Percentiles rank a stretch among this genome's conserved stretches.
These are phyloP conservation scores for Laodelphax striatellus DNA, from an alignment of 1,140 invertebrate species.

Conservation along the genomic window DNA sequence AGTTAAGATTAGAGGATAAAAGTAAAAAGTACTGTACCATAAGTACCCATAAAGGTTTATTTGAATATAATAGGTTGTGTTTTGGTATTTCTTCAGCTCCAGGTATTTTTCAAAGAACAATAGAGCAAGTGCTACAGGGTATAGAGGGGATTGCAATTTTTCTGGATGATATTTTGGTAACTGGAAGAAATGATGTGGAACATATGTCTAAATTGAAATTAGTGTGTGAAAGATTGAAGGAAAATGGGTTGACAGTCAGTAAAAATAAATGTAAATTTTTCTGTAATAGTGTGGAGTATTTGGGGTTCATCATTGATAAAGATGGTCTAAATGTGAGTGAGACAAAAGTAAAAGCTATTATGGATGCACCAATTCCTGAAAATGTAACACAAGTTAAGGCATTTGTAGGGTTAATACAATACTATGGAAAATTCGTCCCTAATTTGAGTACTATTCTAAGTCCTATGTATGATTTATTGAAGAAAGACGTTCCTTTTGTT, in stretches of 20 bases:
- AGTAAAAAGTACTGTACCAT: background rate
- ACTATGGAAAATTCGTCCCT: conserved; percentile 26
- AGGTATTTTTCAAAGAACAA: conserved; percentile 8
- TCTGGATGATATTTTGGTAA: conserved; percentile 17
- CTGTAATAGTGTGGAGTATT: conserved; percentile 15
- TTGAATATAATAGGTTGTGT: background rate
- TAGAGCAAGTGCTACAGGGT: conserved; percentile 13
- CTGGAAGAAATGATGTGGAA: conserved; percentile 2
- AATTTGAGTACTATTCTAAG: conserved; percentile 20
- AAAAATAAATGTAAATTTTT: conserved; percentile 22
- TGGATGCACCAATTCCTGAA: conserved; percentile 20
- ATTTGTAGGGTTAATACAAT: conserved; percentile 27
- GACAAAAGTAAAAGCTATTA: conserved; percentile 24
- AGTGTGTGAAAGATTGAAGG: conserved; percentile 12
- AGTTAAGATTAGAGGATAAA: background rate
- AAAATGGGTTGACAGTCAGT: conserved; percentile 14
- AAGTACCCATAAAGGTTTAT: background rate
- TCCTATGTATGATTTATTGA: conserved; percentile 25
- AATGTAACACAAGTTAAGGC: conserved; percentile 21
- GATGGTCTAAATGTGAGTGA: conserved; percentile 22
- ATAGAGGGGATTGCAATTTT: conserved; percentile 12
- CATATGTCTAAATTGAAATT: conserved; percentile 6
- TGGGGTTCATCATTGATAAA: conserved; percentile 27
- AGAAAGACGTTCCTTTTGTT: conserved; percentile 12
- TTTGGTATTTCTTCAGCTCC: background rate